Evolutionary conservation across 1,140 invertebrate genomes (phyloP).

Genomic region (Drosophila yakuba): DNA sequence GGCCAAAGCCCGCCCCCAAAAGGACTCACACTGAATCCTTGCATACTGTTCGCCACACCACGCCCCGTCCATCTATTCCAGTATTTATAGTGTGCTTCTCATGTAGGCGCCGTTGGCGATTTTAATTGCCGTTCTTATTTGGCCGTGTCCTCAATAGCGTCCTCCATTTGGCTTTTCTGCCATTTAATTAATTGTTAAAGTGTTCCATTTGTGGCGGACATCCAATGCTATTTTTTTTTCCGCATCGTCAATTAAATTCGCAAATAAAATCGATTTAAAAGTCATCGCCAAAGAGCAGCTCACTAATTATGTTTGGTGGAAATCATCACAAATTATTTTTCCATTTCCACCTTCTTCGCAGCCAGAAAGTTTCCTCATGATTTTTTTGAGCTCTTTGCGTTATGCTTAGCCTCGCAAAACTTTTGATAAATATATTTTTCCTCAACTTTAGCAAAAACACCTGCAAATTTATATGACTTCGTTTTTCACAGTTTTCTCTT

Average conservation of each 20-base stretch:
- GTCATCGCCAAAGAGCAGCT: conserved; percentile 10
- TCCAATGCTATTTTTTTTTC: conserved; percentile 4
- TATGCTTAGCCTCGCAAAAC: conserved; percentile 32
- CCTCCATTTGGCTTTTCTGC: conserved; percentile 36
- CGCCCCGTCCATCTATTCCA: conserved; percentile 42
- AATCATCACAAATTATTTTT: conserved; percentile 42
- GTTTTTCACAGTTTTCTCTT: not conserved
- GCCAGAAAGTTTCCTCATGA: conserved; percentile 14
- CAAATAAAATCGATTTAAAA: conserved; percentile 61
- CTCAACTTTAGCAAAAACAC: not conserved
- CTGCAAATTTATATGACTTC: not conserved
- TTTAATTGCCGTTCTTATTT: conserved; percentile 64
- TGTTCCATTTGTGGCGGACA: conserved; percentile 21
- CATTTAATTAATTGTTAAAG: conserved; percentile 70
- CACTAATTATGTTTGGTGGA: conserved; percentile 35
- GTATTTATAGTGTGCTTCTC: conserved; percentile 24
- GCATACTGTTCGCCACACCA: conserved; percentile 11
- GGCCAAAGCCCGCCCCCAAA: not conserved
- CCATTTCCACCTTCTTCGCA: conserved; percentile 7
- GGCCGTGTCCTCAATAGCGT: conserved; percentile 17
- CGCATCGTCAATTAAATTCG: conserved; percentile 40
- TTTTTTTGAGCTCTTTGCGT: conserved; percentile 23
- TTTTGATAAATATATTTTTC: conserved; percentile 24
- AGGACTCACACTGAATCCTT: conserved; percentile 3
- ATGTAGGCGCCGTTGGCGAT: conserved; percentile 36